Base-by-base conservation (phyloP, 2,888 invertebrate species). In the Yponomeuta cagnagella region DNA sequence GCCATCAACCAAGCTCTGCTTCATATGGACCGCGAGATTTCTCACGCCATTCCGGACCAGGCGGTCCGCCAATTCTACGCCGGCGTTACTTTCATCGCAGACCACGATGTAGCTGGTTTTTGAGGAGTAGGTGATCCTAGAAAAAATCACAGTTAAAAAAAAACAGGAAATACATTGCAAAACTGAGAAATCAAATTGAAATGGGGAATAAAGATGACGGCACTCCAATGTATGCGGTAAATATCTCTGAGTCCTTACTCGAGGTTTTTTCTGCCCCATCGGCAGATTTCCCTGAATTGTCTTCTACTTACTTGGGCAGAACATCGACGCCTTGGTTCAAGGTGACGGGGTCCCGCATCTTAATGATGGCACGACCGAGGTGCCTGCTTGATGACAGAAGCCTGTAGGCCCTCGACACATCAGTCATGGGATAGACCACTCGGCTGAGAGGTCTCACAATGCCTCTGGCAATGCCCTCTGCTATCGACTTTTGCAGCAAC, bases 351-450 rank as follows among this genome's bases (percentile, higher is more conserved):
- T 79, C 79, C 43, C 76, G 78, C 77, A 86, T 77, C 48, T 70
- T 78, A 30, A 86, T 76, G 2, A 86, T 70, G 30, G 82, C 81
- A 71, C 78, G 78, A 0, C 83, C 84, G 12, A 77, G 74, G 77
- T 97, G 96, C 80, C 95, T 96, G 52, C 96, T 94, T 0, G 90
- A 83, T 0, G 93, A 89, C 87, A 95, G 88, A 0, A 90, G 89
- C 72, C 93, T 89, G 80, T 96, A 96, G 0, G 96, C 96, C 72
- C 91, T 88, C 78, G 96, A 95, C 0, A 96, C 83, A 76, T 96
- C 93, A 71, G 93, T 88, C 23, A 88, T 89, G 6, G 89, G 80
- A 79, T 96, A 97, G 6, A 95, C 89, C 0, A 94, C 93, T 31
- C 94, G 88, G 5, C 87, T 88, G 0, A 97, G 86, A 0, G 97